These are phyloP conservation scores for Drosophila kanekoi DNA, from an alignment of 2,888 invertebrate species.

Conservation along the genomic window DNA sequence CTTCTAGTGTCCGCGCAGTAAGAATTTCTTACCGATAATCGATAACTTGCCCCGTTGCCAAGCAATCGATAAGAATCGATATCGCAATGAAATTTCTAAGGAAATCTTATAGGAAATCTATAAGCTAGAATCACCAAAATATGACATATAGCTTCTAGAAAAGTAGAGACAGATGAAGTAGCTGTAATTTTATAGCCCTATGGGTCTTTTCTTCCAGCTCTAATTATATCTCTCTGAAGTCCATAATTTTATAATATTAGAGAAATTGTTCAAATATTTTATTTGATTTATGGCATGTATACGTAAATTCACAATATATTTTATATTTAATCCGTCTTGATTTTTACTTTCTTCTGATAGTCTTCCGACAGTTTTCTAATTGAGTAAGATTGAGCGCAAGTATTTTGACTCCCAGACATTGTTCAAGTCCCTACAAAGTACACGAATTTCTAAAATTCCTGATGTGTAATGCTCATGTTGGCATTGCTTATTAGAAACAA, in stretches of 20 bases:
- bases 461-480: not conserved
- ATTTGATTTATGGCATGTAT: not conserved
- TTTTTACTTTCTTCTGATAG: not conserved
- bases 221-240: no score
- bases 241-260: no score
- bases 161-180: no score
- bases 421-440: not conserved
- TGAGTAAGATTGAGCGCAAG: not conserved
- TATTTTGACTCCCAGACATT: not conserved
- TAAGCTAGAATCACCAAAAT: no score
- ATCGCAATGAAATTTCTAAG: no score
- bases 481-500: constrained; percentile 8
- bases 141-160: no score
- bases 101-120: no score
- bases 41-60: no score
- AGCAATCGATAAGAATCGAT: no score
- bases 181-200: not conserved
- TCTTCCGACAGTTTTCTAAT: constrained; percentile 3
- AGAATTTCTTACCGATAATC: no score
- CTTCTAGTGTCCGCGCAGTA: no score
- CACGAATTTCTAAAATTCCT: constrained; percentile 2
- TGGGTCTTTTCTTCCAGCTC: no score
- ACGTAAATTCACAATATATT: not conserved
- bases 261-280: not conserved
- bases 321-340: not conserved